A percentile compares a stretch with the other conserved stretches of the same genome.
phyloP scores from a whole-genome alignment of 2,113 vertebrate species.

The Microcebus jonahi region DNA sequence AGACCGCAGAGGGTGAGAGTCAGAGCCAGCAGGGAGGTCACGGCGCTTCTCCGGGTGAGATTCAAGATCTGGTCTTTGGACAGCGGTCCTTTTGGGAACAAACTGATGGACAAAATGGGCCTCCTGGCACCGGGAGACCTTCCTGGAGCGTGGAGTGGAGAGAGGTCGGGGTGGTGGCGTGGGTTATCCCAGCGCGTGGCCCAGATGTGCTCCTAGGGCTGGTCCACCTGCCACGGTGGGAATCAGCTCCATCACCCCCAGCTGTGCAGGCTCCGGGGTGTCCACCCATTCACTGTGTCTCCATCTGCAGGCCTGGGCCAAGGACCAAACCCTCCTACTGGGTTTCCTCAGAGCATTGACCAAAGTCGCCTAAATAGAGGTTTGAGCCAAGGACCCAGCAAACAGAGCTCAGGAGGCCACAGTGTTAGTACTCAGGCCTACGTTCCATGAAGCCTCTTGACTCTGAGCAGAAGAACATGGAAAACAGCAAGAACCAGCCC shows the following conservation, averaged over 20 bases:
- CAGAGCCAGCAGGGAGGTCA: background rate
- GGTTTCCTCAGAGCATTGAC: background rate
- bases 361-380: too few relatives aligned
- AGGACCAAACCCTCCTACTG: rapidly evolving
- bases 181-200: rapidly evolving
- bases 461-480: background rate
- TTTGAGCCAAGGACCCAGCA: background rate
- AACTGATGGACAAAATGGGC: rapidly evolving
- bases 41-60: rapidly evolving
- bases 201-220: rapidly evolving
- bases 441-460: rapidly evolving
- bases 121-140: rapidly evolving
- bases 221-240: rapidly evolving
- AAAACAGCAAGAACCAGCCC: background rate
- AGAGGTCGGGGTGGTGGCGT: rapidly evolving
- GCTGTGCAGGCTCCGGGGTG: rapidly evolving
- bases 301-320: background rate
- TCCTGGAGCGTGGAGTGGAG: rapidly evolving
- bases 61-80: background rate
- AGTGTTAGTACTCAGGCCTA: rapidly evolving
- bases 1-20: rapidly evolving
- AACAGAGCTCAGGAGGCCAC: rapidly evolving
- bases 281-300: rapidly evolving
- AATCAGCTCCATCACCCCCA: rapidly evolving
- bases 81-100: too few relatives aligned